Conservation (phyloP, 2,888 invertebrate species). For the Gymnoscelis rufifasciata region DNA sequence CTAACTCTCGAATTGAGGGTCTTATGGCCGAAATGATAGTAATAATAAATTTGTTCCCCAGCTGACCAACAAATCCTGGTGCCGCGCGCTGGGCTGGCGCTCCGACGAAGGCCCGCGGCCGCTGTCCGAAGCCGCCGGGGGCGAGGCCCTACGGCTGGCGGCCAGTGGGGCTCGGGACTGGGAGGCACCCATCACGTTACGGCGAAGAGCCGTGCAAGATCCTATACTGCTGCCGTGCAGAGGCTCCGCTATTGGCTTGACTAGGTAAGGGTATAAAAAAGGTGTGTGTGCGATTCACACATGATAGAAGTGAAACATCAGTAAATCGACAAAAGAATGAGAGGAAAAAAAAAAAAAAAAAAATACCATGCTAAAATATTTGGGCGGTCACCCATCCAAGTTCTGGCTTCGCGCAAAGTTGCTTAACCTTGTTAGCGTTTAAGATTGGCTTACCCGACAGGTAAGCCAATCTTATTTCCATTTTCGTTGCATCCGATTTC, state of each 20-base stretch:
- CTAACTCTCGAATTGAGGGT: too few species aligned
- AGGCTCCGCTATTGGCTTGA: conserved; percentile 61
- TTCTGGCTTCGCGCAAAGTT: too few species aligned
- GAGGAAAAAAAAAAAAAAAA: too few species aligned
- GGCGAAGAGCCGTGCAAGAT: conserved; percentile 89
- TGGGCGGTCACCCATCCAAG: too few species aligned
- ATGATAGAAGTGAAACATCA: too few species aligned
- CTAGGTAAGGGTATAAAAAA: conserved; percentile 57
- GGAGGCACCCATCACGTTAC: conserved; percentile 87
- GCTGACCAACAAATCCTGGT: conserved; percentile 93
- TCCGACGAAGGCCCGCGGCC: conserved; percentile 58
- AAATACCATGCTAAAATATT: too few species aligned
- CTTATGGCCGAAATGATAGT: not conserved
- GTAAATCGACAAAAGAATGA: too few species aligned
- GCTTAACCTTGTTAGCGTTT: too few species aligned
- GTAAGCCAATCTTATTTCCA: too few species aligned
- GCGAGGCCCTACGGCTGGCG: conserved; percentile 74
- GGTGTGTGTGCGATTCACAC: too few species aligned
- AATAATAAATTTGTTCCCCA: conserved; percentile 46
- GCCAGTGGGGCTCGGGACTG: conserved; percentile 82
- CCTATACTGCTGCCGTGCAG: conserved; percentile 70
- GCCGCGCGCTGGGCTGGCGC: conserved; percentile 86
- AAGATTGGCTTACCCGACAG: too few species aligned
- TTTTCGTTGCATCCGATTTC: too few species aligned
- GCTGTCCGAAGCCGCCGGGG: conserved; percentile 64